These are phyloP conservation scores for Epinephelus moara DNA, from an alignment of 2,113 vertebrate species.

Conservation along the genomic window DNA sequence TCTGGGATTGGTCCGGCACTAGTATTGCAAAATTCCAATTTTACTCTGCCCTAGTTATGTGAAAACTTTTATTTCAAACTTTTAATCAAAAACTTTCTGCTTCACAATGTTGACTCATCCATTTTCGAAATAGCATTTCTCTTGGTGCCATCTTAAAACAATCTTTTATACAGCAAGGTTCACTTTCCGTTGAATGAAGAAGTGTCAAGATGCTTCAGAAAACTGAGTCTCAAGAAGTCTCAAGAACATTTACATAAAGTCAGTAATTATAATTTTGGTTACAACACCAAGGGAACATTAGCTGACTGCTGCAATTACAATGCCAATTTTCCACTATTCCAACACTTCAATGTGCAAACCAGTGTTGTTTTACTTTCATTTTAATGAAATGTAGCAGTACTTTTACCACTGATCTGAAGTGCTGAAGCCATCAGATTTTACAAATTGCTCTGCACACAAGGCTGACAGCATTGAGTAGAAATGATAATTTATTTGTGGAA, in stretches of 20 bases:
- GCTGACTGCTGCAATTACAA: background rate
- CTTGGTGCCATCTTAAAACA: background rate
- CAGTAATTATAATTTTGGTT: background rate
- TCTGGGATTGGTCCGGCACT: background rate
- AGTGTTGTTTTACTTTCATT: no score
- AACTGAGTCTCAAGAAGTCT: background rate
- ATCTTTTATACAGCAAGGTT: conserved; percentile 32
- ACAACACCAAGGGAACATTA: background rate
- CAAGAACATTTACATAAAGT: conserved; percentile 9
- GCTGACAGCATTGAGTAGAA: background rate
- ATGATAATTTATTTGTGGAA: background rate
- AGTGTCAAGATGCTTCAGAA: conserved; percentile 6
- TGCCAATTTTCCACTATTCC: background rate
- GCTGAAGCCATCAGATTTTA: background rate
- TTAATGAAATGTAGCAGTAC: no score
- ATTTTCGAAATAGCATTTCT: background rate
- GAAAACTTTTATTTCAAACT: background rate
- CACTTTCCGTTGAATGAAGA: background rate
- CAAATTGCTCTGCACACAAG: background rate
- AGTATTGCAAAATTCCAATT: background rate
- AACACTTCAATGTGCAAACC: background rate
- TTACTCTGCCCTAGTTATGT: background rate
- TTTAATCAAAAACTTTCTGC: background rate
- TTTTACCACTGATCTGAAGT: background rate
- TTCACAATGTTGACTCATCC: background rate